Evolutionary conservation across 2,113 vertebrate genomes (phyloP).

Genomic region (Acrocephalus kingi): DNA sequence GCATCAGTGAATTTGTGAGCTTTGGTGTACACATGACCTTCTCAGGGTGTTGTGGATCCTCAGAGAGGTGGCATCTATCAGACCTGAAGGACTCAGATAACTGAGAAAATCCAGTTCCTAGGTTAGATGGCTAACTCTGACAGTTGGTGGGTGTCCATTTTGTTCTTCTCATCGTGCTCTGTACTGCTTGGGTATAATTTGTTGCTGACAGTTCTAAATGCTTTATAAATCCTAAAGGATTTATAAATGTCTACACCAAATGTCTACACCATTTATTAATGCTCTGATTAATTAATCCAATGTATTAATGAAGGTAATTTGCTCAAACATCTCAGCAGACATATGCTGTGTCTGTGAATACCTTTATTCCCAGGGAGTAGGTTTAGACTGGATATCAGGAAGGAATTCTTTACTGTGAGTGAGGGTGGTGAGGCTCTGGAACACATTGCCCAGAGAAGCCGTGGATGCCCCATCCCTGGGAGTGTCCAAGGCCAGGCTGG

Average conservation of each 20-base stretch:
- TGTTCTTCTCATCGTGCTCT: not conserved
- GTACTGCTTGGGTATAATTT: not conserved
- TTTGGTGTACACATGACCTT: not conserved
- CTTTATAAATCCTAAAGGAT: not conserved
- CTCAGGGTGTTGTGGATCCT: not conserved
- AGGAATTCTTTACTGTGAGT: not conserved
- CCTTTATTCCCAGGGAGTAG: not conserved
- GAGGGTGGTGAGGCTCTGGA: not conserved
- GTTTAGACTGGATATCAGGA: not conserved
- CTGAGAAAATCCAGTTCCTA: not conserved
- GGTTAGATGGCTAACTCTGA: not conserved
- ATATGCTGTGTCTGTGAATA: not conserved
- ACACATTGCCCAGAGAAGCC: not conserved
- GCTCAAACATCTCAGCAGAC: not conserved
- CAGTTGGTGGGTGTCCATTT: accelerated
- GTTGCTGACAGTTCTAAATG: not conserved
- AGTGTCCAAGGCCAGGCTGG: not conserved
- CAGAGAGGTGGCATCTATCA: not conserved
- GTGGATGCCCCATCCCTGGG: not conserved
- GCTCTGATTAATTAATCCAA: not conserved
- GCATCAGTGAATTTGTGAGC: not conserved
- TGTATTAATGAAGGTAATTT: not conserved
- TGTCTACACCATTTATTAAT: not conserved
- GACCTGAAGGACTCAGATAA: not conserved
- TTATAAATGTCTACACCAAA: not conserved